Evolutionary conservation across 2,113 vertebrate genomes (phyloP), one percentile per base, ranked within the genome.

Genomic region (Lonchura striata): DNA sequence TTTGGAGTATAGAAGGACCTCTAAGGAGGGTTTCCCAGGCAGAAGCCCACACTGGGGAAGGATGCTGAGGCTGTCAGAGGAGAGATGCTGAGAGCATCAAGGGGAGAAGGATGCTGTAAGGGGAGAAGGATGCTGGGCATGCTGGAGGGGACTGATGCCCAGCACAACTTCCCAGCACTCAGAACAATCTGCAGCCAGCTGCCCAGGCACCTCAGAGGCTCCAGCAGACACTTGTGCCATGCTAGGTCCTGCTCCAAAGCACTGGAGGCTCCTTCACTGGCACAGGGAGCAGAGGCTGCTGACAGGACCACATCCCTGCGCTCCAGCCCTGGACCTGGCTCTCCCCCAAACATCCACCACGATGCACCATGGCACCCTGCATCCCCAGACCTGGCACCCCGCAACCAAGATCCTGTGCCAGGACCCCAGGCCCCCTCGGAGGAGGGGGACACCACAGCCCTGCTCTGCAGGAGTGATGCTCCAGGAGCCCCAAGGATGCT

Each of bases 331-430:
- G 63, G 30, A 76, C 41, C 30, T 0, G 0, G 5, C 19, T 80
- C 22, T 60, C 22, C 18, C 30, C 10, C 10, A 37, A 9, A 57
- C 31, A 31, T 25, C 31, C 28, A 9, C 54, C 2, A 20, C 0
- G 0, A 42, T 0, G 1, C 52, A 71, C 47, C 0, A 0, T 2
- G 4, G 28, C 37, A 21, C 35, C 46, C 49, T 31, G 52, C 3
- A 0, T 20, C 42, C 78, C 41, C 39, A 33, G 4, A 4, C 19
- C 31, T 30, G 46, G 46, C 33, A 77, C n/a, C 35, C 33, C 30
- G 33, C 50, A 70, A 37, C 37, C 25, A 37, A 78, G 9, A 53
- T 47, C 41, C 82, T 20, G 7, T 12, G 35, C n/a, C 27, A 56
- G 52, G 19, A 64, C 21, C 23, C 44, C 24, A 52, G 54, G 13